These are phyloP conservation scores for Perodicticus potto DNA, from an alignment of 2,797 vertebrate species.

Conservation along the genomic window DNA sequence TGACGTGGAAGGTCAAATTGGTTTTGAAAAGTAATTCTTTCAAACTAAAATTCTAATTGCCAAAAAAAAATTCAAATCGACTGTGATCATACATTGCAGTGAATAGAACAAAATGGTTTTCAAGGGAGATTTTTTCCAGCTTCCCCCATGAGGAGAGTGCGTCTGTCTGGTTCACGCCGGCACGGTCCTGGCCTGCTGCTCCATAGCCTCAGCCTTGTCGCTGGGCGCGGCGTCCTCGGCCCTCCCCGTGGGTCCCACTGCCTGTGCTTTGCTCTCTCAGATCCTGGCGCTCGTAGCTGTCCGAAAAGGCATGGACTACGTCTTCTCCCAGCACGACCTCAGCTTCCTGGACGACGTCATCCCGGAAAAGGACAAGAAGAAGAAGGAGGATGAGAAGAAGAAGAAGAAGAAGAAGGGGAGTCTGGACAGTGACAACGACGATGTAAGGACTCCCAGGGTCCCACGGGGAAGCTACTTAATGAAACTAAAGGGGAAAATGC, in stretches of 20 bases:
- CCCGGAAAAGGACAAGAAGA: slow-evolving; percentile 99
- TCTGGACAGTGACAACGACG: slow-evolving; percentile 96
- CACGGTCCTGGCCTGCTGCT: too few species aligned
- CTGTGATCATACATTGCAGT: not conserved
- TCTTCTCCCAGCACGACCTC: slow-evolving; percentile 98
- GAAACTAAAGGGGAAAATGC: not conserved
- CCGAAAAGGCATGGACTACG: slow-evolving; percentile 97
- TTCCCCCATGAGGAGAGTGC: not conserved
- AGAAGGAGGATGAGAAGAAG: slow-evolving; percentile 98
- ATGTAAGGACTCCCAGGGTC: slow-evolving; percentile 90
- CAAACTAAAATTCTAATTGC: not conserved
- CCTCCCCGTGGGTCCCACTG: too few species aligned
- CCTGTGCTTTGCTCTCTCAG: slow-evolving; percentile 85
- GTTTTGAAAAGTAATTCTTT: slow-evolving; percentile 52
- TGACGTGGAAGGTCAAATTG: slow-evolving; percentile 13
- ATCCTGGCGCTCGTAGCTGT: slow-evolving; percentile 98
- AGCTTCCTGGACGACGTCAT: slow-evolving; percentile 98
- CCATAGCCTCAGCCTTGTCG: too few species aligned
- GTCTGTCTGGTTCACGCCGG: not conserved
- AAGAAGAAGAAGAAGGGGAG: slow-evolving; percentile 96
- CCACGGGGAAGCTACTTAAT: slow-evolving; percentile 6
- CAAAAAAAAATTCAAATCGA: not conserved
- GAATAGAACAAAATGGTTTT: slow-evolving; percentile 23
- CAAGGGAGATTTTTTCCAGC: not conserved
- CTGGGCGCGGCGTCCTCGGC: too few species aligned